Evolutionary conservation across 2,113 vertebrate genomes (phyloP), one percentile per base, ranked within the genome.

Genomic region (Oreochromis tanganicae): DNA sequence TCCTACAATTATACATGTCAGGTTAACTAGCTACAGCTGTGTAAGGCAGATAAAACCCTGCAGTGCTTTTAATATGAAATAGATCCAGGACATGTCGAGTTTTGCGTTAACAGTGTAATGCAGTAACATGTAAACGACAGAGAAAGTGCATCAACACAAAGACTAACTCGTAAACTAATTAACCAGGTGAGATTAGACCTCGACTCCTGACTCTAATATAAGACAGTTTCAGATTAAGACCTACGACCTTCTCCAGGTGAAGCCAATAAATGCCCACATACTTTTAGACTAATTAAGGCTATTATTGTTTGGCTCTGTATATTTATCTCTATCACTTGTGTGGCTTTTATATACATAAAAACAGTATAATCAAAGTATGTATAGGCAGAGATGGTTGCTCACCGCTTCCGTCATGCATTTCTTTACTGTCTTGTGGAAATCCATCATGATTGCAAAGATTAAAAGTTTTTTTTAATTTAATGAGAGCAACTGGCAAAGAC

Each of bases 161-260:
- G 24, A 75, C 24, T 46, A 5, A 46, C 41, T 46, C 2, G 13
- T 19, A 0, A 9, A 50, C 9, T 50, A 29, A 75, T 29, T 27
- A 48, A 78, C 1, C 43, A 50, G 68, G 21, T 27, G 68, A 17
- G 24, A 48, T 48, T 17, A 29, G 24, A 50, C 3, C 9, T 12
- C 4, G 1, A 32, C 16, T 50, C 16, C 0, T 48, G 71, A 17
- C 2, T 48, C 43, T 50, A 75, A 50, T 19, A 11, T 17, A 46
- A 48, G 0, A 5, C 24, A 3, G 24, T 27, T 48, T 75, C 5
- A 46, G 13, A 29, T 75, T 16, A 46, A 73, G 38, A 43, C 38
- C 63, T 16, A 46, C 1, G 0, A 29, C 68, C 41, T 48, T 75
- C 24, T 75, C 5, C 24, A 0, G 9, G 0, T 75, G 24, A 75